Percentiles rank a stretch among this genome's conserved stretches.
phyloP scores from a whole-genome alignment of 1,140 invertebrate species.

The Halesus radiatus region DNA sequence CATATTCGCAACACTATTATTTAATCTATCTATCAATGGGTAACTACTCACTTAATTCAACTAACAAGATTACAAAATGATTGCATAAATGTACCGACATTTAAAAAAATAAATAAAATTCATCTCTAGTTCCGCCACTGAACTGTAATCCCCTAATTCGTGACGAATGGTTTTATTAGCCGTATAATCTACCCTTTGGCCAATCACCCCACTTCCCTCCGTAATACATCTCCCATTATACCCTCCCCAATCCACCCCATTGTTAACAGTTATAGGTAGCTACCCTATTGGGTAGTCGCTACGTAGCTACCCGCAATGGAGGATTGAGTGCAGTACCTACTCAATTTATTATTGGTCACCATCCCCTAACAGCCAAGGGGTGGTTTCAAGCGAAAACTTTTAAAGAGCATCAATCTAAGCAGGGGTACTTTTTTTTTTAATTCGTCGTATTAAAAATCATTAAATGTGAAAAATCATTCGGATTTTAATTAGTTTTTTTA shows the following conservation, averaged over 20 bases:
- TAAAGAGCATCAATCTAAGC: slow-evolving; percentile 9
- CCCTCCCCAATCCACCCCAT: slow-evolving; percentile 10
- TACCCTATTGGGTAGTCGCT: no score
- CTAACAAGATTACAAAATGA: no score
- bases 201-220: no score
- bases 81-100: no score
- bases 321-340: slow-evolving; percentile 16
- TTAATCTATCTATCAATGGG: no score
- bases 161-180: slow-evolving; percentile 26
- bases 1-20: no score
- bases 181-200: background rate
- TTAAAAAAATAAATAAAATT: no score
- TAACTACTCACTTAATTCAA: no score
- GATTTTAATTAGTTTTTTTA: no score
- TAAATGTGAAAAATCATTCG: no score
- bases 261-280: background rate
- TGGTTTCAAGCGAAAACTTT: background rate
- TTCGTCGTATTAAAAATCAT: no score
- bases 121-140: background rate
- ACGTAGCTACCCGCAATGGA: background rate
- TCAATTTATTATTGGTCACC: slow-evolving; percentile 23
- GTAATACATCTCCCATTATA: no score
- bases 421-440: background rate
- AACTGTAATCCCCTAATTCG: slow-evolving; percentile 3
- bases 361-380: background rate